phyloP scores from a whole-genome alignment of 2,797 vertebrate genomes.

The Sparus aurata region DNA sequence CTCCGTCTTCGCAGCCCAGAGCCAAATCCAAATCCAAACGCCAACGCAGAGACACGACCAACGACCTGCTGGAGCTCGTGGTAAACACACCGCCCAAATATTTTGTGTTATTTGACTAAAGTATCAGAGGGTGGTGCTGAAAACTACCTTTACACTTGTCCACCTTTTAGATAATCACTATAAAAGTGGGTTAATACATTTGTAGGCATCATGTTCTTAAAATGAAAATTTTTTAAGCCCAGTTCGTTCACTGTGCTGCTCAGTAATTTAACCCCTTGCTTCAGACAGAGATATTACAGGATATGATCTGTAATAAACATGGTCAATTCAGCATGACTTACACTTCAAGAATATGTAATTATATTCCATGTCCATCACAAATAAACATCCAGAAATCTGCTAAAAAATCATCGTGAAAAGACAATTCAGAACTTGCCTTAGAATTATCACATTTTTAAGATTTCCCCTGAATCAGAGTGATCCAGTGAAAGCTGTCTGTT shows the following conservation, averaged over 20 bases:
- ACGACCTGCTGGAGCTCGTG: slow-evolving; percentile 91
- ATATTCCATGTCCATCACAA: background rate
- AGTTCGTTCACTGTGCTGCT: background rate
- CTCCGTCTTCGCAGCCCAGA: slow-evolving; percentile 89
- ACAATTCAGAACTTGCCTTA: background rate
- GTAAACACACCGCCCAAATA: slow-evolving; percentile 70
- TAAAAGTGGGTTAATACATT: background rate
- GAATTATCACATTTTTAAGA: background rate
- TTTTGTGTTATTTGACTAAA: background rate
- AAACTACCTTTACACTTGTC: no score
- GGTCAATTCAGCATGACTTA: background rate
- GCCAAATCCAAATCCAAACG: slow-evolving; percentile 85
- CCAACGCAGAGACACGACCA: slow-evolving; percentile 90
- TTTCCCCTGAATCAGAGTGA: background rate
- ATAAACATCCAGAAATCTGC: background rate
- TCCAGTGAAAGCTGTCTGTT: background rate
- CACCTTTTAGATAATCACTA: background rate
- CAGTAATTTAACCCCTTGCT: background rate
- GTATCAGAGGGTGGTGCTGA: background rate
- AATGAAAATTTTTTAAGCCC: background rate
- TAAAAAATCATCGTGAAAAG: background rate
- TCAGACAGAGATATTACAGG: no score
- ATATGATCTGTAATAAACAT: background rate
- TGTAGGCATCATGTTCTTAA: background rate
- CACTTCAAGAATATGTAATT: background rate